Conservation (phyloP, 1,140 invertebrate species). For the Araneus ventricosus region DNA sequence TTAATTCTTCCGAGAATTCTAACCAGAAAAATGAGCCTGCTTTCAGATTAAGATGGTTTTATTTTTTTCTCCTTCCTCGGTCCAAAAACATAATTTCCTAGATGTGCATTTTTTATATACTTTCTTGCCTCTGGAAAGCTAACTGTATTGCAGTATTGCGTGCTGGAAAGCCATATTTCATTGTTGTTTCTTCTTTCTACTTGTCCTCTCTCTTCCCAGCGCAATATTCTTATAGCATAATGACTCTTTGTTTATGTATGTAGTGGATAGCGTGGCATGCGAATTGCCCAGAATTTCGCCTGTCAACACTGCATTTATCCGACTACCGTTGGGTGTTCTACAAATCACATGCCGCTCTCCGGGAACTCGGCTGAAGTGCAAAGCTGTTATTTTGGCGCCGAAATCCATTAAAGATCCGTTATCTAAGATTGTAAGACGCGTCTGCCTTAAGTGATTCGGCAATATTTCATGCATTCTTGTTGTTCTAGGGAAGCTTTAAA, state of each 20-base stretch:
- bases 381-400: not conserved
- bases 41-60: not conserved
- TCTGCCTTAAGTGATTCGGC: not conserved
- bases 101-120: not conserved
- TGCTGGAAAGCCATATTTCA: constrained; percentile 19
- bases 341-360: constrained; percentile 5
- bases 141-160: constrained; percentile 24
- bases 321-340: constrained; percentile 11
- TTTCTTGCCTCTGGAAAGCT: not conserved
- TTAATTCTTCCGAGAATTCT: constrained; percentile 37
- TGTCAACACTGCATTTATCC: constrained; percentile 36
- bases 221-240: constrained; percentile 20
- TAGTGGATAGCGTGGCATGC: constrained; percentile 3
- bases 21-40: not conserved
- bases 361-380: not conserved
- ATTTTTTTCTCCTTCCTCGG: not conserved
- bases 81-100: constrained; percentile 35
- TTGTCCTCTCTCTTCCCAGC: not conserved
- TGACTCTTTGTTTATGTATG: constrained; percentile 26
- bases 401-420: constrained; percentile 29
- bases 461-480: not conserved
- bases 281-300: not conserved
- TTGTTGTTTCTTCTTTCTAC: not conserved
- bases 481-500: not conserved
- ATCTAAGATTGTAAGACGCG: not conserved